These are phyloP conservation scores for Pachyuromys duprasi DNA, from an alignment of 2,797 vertebrate genomes.

Conservation along the genomic window DNA sequence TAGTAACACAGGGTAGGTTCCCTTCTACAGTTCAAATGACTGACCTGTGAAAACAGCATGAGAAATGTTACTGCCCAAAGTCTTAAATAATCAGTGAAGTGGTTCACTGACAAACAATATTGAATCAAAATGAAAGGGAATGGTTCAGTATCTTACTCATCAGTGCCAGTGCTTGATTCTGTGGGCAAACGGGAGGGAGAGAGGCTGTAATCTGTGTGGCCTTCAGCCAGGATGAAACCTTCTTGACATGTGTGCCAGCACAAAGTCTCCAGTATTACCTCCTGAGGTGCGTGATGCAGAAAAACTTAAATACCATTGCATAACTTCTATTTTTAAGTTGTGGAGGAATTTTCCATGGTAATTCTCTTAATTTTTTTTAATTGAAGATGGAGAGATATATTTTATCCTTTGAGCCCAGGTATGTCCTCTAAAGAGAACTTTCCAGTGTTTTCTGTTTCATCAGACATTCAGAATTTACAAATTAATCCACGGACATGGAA, in stretches of 20 bases:
- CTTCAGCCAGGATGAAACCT: conserved; percentile 28
- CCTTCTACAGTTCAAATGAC: conserved; percentile 4
- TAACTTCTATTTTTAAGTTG: conserved; percentile 67
- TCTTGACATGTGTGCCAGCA: conserved; percentile 7
- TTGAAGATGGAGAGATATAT: conserved; percentile 34
- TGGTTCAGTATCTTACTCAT: conserved; percentile 29
- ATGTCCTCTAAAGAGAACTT: conserved; percentile 43
- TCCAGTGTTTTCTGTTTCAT: conserved; percentile 50
- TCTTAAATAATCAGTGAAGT: conserved; percentile 1
- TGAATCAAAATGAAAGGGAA: conserved; percentile 34
- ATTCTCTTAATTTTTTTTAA: conserved; percentile 49
- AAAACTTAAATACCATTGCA: conserved; percentile 41
- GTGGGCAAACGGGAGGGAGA: not conserved
- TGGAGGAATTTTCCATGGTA: conserved; percentile 35
- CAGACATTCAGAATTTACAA: not conserved
- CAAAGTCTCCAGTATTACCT: conserved; percentile 39
- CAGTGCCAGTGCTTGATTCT: not conserved
- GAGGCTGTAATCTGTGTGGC: not conserved
- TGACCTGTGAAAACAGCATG: conserved; percentile 45
- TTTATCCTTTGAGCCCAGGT: conserved; percentile 26
- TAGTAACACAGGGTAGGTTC: not conserved
- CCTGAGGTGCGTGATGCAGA: conserved; percentile 41
- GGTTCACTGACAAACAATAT: conserved; percentile 6
- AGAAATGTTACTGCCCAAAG: conserved; percentile 53
- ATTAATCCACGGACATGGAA: not conserved